Conservation (phyloP, 2,888 invertebrate species). For the Ephialtes manifestator region DNA sequence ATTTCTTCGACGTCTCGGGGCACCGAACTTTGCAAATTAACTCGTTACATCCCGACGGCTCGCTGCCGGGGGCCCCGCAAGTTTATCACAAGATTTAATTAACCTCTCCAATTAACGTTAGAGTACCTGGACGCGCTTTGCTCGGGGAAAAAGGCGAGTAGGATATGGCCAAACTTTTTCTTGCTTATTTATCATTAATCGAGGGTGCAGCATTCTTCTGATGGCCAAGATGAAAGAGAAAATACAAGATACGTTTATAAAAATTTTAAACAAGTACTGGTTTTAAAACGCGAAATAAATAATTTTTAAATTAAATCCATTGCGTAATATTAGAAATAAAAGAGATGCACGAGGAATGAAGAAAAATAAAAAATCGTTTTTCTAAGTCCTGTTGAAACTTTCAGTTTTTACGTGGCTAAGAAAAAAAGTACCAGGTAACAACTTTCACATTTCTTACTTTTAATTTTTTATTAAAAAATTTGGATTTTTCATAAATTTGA, state of each 20-base stretch:
- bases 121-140: constrained; percentile 39
- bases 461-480: too few species aligned
- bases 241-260: constrained; percentile 14
- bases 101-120: constrained; percentile 75
- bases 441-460: too few species aligned
- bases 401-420: too few species aligned
- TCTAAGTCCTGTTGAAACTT: too few species aligned
- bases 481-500: too few species aligned
- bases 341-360: too few species aligned
- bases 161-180: constrained; percentile 48
- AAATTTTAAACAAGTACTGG: neutral
- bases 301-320: neutral
- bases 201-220: constrained; percentile 26
- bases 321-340: neutral
- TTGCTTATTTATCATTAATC: constrained; percentile 65
- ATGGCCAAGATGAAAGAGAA: neutral
- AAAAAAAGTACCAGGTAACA: too few species aligned
- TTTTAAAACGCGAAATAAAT: neutral
- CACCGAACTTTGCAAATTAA: constrained; percentile 71
- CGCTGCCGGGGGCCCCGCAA: constrained; percentile 59
- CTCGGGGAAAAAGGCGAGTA: constrained; percentile 38
- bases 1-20: constrained; percentile 65
- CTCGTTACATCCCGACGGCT: constrained; percentile 63
- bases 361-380: too few species aligned
- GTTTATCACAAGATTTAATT: constrained; percentile 76